Evolutionary conservation across 1,140 invertebrate genomes (phyloP).

Genomic region (Forficula auricularia): DNA sequence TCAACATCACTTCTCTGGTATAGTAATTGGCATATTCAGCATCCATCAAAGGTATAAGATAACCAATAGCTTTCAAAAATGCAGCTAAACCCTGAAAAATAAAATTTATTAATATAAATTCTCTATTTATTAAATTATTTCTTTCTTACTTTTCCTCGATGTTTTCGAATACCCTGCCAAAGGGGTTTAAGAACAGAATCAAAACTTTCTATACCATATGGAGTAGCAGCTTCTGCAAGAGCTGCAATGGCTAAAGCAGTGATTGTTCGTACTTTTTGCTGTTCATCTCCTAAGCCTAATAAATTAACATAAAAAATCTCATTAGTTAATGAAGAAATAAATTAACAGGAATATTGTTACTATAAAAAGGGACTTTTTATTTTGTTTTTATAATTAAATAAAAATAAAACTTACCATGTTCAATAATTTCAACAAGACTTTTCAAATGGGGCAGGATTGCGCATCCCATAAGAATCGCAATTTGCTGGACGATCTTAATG

Average conservation of each 20-base stretch:
- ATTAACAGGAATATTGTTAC: not conserved
- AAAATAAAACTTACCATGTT: constrained; percentile 54
- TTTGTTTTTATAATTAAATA: too few relatives aligned
- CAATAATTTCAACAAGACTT: constrained; percentile 97
- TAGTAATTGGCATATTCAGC: constrained; percentile 99
- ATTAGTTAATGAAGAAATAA: not conserved
- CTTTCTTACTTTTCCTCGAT: constrained; percentile 76
- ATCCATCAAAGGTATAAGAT: constrained; percentile 98
- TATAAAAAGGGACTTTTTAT: too few relatives aligned
- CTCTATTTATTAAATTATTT: constrained; percentile 13
- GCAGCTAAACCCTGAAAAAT: constrained; percentile 69
- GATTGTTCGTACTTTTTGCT: constrained; percentile 87
- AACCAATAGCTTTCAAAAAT: constrained; percentile 98
- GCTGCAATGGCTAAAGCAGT: constrained; percentile 97
- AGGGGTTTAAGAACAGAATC: constrained; percentile 97
- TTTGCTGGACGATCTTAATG: constrained; percentile 99
- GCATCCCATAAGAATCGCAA: constrained; percentile 99
- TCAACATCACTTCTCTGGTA: constrained; percentile 98
- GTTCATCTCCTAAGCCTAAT: constrained; percentile 58
- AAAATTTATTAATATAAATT: not conserved
- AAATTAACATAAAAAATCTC: constrained; percentile 6
- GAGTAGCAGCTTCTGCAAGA: constrained; percentile 92
- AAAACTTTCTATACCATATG: constrained; percentile 99
- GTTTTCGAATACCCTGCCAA: constrained; percentile 97
- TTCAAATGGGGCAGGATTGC: constrained; percentile 97